Evolutionary conservation across 2,113 vertebrate genomes (phyloP).

Genomic region (Suricata suricatta): DNA sequence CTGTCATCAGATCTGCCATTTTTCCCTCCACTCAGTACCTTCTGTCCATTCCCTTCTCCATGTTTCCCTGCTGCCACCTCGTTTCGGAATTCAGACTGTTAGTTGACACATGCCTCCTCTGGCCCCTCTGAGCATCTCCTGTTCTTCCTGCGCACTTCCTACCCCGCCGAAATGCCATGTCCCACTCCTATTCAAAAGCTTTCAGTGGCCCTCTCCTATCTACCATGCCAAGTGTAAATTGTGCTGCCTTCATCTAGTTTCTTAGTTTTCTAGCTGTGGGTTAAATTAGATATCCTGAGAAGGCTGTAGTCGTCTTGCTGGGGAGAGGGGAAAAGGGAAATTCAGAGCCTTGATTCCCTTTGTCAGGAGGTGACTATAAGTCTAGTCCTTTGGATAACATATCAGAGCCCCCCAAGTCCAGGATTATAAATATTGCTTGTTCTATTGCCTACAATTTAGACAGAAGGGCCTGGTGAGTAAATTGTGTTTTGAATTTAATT

Average conservation of each 20-base stretch:
- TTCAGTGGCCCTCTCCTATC: not conserved
- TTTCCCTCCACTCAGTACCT: not conserved
- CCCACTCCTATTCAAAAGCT: not conserved
- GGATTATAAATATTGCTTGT: not conserved
- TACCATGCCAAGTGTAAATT: not conserved
- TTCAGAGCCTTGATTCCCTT: not conserved
- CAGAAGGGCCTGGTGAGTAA: not conserved
- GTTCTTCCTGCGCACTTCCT: not conserved
- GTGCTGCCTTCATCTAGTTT: not conserved
- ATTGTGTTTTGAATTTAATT: conserved; percentile 6
- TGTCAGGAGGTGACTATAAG: not conserved
- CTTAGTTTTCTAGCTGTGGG: not conserved
- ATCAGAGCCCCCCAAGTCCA: not conserved
- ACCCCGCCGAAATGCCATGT: rapidly evolving
- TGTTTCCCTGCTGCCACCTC: not conserved
- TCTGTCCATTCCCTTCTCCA: not conserved
- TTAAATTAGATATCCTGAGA: not conserved
- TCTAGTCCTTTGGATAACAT: not conserved
- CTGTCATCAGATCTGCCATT: not conserved
- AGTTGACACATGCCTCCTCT: not conserved
- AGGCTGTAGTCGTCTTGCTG: not conserved
- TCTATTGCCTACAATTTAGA: not conserved
- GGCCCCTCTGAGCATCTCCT: not conserved
- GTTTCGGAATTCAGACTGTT: not conserved
- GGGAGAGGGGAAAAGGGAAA: not conserved